A percentile compares a stretch with the other conserved stretches of the same genome.
Conservation (phyloP, 2,113 vertebrate species). For the Pandion haliaetus region DNA sequence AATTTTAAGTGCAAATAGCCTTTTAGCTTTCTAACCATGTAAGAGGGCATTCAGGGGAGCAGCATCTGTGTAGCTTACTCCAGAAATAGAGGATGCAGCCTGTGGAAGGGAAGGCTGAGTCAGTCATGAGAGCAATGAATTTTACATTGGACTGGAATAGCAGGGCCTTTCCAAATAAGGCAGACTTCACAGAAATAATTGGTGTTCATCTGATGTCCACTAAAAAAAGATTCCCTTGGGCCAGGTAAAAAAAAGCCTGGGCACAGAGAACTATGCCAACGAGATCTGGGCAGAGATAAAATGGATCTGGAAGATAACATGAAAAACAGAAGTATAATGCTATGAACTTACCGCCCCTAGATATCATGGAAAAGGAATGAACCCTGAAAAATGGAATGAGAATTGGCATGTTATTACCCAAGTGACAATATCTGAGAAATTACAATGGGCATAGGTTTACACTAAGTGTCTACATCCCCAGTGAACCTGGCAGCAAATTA, state of each 20-base stretch:
- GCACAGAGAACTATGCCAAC: background rate
- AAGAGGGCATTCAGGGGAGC: background rate
- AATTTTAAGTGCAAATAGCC: background rate
- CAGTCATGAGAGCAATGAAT: background rate
- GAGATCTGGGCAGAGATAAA: background rate
- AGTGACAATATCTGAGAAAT: background rate
- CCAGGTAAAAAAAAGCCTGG: background rate
- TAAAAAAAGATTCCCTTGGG: background rate
- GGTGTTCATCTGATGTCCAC: background rate
- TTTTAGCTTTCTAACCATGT: background rate
- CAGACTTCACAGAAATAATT: background rate
- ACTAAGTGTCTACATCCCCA: accelerated
- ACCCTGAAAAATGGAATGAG: background rate
- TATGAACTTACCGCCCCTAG: background rate
- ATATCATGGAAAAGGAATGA: background rate
- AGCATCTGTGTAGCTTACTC: background rate
- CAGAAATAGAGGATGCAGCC: background rate
- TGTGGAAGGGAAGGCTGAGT: background rate
- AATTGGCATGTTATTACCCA: background rate
- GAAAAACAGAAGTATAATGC: background rate
- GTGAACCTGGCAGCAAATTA: background rate
- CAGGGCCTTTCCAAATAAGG: background rate
- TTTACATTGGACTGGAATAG: background rate
- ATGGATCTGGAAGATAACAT: background rate
- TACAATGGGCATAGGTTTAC: background rate